Evolutionary conservation across 2,113 vertebrate genomes (phyloP), one percentile per base, ranked within the genome.

Genomic region (Thunnus thynnus): DNA sequence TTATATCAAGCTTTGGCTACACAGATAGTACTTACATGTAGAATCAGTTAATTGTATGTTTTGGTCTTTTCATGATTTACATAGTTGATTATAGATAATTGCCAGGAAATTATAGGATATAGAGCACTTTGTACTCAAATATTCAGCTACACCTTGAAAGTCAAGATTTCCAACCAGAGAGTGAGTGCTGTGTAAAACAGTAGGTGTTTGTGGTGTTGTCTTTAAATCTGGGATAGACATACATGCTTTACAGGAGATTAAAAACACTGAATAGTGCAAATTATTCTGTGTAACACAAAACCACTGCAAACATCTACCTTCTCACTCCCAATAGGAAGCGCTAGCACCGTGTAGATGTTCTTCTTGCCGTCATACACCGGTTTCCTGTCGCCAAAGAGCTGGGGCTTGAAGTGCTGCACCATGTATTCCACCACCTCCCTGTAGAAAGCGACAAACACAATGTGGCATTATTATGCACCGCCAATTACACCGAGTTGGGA

Each of bases 391-490:
- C 99, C 99, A 47, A 99, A 99, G 87, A 99, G 99, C 95, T 99
- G 98, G 0, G 98, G 99, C 91, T 99, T 99, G 94, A 99, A 99
- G 94, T 99, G 99, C 86, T 99, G 99, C 60, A 99, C 99, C 99
- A 99, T 99, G 93, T 99, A 99, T 85, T 99, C 99, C 95, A 99
- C 99, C 1, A 99, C 99, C 91, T 99, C 98, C 95, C 98, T 99
- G 93, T 0, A 2, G 60, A 57, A 76, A 73, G 4, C 0, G 79
- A 77, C 70, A 62, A 14, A 16, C 27, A 77, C 46, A 61, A 58
- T 8, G 69, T 16, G n/a, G 20, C n/a, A 57, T 86, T 76, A 85
- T 61, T 25, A 36, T 4, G 20, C 32, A 60, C 11, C 54, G 5
- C 47, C 17, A 0, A 1, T 61, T 80, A 82, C 13, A 17, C 68